Conservation (phyloP, 2,113 vertebrate genomes). For the Cnemophilus loriae region DNA sequence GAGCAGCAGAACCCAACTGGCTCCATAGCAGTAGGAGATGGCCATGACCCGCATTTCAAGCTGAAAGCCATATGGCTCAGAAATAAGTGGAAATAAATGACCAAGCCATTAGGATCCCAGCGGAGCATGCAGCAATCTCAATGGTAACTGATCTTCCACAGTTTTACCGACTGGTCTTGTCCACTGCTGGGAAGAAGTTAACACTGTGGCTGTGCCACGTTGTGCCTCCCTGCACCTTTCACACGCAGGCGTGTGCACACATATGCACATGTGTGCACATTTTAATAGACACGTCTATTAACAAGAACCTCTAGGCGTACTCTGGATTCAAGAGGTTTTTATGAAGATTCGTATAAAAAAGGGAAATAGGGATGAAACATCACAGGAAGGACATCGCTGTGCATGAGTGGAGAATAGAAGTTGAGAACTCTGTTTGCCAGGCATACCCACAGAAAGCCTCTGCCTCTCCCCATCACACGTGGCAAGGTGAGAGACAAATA, state of each 20-base stretch:
- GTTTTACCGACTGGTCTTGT: neutral
- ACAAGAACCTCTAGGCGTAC: neutral
- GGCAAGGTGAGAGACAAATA: neutral
- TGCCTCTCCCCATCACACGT: neutral
- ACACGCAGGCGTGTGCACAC: fast-evolving
- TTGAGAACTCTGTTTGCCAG: neutral
- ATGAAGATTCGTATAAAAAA: neutral
- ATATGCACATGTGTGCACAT: neutral
- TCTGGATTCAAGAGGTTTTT: neutral
- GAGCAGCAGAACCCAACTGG: neutral
- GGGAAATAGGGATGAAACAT: neutral
- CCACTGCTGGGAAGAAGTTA: neutral
- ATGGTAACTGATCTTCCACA: neutral
- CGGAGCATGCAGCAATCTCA: neutral
- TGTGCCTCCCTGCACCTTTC: neutral
- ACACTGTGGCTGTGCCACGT: neutral
- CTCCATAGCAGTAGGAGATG: neutral
- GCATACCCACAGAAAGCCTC: neutral
- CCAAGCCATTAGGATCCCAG: neutral
- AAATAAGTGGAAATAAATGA: neutral
- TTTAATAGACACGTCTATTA: neutral
- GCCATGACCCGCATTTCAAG: neutral
- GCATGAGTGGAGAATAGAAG: neutral
- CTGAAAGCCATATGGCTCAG: neutral
- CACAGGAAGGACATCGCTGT: neutral